Conservation (phyloP, 2,888 invertebrate species). For the Sinohyriopsis cumingii region DNA sequence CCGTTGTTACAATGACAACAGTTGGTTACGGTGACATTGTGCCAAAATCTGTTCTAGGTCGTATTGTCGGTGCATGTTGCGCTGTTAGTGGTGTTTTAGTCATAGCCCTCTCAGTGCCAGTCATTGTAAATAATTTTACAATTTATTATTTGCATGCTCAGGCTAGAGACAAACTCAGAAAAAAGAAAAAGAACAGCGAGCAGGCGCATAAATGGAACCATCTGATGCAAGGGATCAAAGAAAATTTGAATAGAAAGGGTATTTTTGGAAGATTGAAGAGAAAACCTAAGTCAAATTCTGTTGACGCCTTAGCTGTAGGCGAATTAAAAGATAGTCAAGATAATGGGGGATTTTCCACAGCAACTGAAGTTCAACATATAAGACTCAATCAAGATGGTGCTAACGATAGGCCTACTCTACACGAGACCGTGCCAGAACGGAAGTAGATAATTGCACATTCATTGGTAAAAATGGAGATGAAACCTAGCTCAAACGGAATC, state of each 20-base stretch:
- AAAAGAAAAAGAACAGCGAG: constrained; percentile 41
- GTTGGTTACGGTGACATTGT: constrained; percentile 74
- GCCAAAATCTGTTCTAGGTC: constrained; percentile 48
- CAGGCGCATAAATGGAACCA: constrained; percentile 44
- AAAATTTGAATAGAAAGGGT: constrained; percentile 13
- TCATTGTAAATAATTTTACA: constrained; percentile 56
- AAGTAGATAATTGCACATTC: no score
- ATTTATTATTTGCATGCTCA: constrained; percentile 55
- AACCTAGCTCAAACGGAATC: no score
- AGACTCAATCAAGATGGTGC: no score
- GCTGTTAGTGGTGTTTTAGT: constrained; percentile 53
- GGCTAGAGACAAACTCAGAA: constrained; percentile 46
- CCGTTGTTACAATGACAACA: constrained; percentile 92
- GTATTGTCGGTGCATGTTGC: constrained; percentile 48
- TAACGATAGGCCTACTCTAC: no score
- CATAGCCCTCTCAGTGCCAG: constrained; percentile 54
- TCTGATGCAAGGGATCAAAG: constrained; percentile 32
- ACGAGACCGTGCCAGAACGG: no score
- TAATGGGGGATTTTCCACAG: no score
- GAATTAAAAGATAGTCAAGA: no score
- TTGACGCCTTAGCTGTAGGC: no score
- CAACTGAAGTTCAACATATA: no score
- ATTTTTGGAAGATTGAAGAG: no score
- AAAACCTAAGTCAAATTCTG: no score
- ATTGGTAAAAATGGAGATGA: no score